Base-by-base conservation (phyloP, 2,797 vertebrate genomes). In the Oryzias dopingdopingensis region DNA sequence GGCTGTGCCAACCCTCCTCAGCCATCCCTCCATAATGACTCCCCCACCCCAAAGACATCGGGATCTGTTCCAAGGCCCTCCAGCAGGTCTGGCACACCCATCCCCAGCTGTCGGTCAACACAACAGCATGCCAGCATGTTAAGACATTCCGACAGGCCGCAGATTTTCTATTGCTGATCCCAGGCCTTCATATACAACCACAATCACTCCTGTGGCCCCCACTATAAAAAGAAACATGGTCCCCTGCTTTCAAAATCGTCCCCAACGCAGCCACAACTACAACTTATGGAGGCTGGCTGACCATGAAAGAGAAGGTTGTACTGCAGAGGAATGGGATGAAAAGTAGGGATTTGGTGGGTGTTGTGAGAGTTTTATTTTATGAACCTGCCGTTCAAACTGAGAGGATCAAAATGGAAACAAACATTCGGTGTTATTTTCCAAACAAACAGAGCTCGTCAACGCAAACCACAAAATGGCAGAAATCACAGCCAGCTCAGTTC, bases 191-290 rank as follows among this genome's bases (percentile, higher is more conserved):
- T 78, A 76, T 69, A 60, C 81, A 59, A 74, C 77, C 52, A 17
- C 40, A 14, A 64, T 37, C 45, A 13, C 67, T 17, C 54, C 52
- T 62, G 32, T 12, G 32, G 32, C 32, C 32, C 32, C 47, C 37
- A 17, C 32, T 56, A 74, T 75, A 69, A 65, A 67, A 57, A 49
- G 52, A 56, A 79, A 62, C 66, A 70, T 42, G 64, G 50, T 45
- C 66, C 45, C 46, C 52, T 70, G 72, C 72, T 80, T 68, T 79
- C 23, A 18, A 79, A 82, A 84, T 74, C 76, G 70, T 62, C 79
- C 76, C 52, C 55, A 59, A 61, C 81, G 68, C 54, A 70, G 72
- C 88, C 84, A 80, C 84, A 87, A 86, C 90, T 88, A 85, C 80
- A 91, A 63, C 68, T 63, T 69, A 78, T 49, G 55, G 49, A 72